These are phyloP conservation scores for Oncopodura yosiiana DNA, from an alignment of 1,140 invertebrate species.

Conservation along the genomic window DNA sequence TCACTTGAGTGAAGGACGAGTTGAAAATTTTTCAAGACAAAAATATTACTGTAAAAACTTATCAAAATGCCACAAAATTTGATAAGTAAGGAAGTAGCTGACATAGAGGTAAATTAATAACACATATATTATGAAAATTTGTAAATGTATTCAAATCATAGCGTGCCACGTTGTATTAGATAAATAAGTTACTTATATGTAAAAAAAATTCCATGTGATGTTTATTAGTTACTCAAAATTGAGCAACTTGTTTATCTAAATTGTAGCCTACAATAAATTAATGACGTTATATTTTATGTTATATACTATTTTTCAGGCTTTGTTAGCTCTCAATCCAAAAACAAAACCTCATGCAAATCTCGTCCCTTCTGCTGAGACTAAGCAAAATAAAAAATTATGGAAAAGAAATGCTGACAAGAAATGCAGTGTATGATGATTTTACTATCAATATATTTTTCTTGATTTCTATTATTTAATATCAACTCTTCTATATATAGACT, in stretches of 20 bases:
- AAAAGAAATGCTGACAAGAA: slow-evolving; percentile 81
- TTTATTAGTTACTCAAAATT: not conserved
- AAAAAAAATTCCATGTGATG: not conserved
- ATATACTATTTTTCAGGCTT: slow-evolving; percentile 70
- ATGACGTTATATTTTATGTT: slow-evolving; percentile 24
- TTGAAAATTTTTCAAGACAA: too few species aligned
- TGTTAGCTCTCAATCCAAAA: slow-evolving; percentile 75
- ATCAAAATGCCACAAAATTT: slow-evolving; percentile 22
- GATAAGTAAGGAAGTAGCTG: slow-evolving; percentile 54
- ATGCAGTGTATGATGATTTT: slow-evolving; percentile 58
- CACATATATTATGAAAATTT: not conserved
- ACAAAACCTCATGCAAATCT: slow-evolving; percentile 61
- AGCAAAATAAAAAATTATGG: slow-evolving; percentile 84
- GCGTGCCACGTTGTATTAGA: not conserved
- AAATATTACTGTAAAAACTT: too few species aligned
- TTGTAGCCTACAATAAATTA: slow-evolving; percentile 4
- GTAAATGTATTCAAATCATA: slow-evolving; percentile 1
- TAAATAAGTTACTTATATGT: slow-evolving; percentile 12
- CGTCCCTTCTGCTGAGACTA: slow-evolving; percentile 70
- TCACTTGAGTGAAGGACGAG: too few species aligned
- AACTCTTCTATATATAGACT: slow-evolving; percentile 42
- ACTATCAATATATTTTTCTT: not conserved
- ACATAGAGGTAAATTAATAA: slow-evolving; percentile 54
- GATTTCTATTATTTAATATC: not conserved
- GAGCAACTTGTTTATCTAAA: not conserved